Evolutionary conservation across 92 coral and sea anemone genomes (phyloP).

Genomic region (Bergia puertoricense): DNA sequence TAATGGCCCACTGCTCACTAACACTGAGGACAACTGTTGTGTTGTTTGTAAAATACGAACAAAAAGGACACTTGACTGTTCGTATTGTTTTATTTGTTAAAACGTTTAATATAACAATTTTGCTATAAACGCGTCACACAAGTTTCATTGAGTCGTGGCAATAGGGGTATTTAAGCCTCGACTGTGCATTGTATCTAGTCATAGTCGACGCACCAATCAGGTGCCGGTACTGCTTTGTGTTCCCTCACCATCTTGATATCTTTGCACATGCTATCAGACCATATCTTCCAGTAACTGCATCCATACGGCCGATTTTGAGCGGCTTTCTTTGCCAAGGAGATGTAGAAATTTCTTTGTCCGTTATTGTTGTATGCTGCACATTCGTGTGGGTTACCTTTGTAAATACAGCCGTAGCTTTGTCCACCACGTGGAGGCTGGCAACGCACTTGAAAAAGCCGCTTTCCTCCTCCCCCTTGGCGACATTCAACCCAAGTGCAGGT

Average conservation of each 20-base stretch:
- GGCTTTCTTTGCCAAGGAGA: constrained; percentile 9
- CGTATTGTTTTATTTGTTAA: no score
- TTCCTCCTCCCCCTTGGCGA: constrained; percentile 23
- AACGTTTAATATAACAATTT: not conserved
- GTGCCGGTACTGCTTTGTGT: constrained; percentile 9
- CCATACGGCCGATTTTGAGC: constrained; percentile 20
- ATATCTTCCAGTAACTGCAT: constrained; percentile 24
- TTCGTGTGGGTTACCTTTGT: constrained; percentile 23
- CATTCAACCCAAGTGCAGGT: constrained; percentile 9
- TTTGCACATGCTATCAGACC: constrained; percentile 14
- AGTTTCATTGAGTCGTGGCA: not conserved
- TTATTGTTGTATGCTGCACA: constrained; percentile 15
- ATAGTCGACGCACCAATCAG: constrained; percentile 17
- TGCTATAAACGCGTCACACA: not conserved
- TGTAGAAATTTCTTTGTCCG: not conserved
- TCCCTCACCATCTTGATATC: constrained; percentile 18
- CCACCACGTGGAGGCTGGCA: not conserved
- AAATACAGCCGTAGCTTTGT: constrained; percentile 16
- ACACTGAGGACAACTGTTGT: no score
- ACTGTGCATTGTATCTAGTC: not conserved
- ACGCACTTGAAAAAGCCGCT: constrained; percentile 31
- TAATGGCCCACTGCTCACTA: no score
- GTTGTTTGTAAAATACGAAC: not conserved
- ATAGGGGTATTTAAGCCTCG: not conserved
- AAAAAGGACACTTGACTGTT: no score